These are phyloP conservation scores for Actinernus sp. DNA, from an alignment of 92 coral and sea anemone genomes.

Conservation along the genomic window DNA sequence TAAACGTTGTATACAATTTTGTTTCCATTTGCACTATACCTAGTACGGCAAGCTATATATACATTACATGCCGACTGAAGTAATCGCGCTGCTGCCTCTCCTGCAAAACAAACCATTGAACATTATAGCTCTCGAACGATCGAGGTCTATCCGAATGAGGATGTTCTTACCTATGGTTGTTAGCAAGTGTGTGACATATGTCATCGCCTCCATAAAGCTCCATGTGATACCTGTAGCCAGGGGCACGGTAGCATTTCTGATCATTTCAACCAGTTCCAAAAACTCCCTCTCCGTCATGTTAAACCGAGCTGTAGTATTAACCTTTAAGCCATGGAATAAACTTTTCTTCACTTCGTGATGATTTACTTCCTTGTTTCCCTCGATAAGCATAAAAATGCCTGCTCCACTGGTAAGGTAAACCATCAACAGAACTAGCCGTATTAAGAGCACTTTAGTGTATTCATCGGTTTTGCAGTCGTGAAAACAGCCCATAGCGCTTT, in stretches of 20 bases:
- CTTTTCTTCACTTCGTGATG: not conserved
- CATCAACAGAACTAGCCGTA: conserved; percentile 9
- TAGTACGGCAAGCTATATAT: no score
- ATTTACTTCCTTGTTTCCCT: conserved; percentile 10
- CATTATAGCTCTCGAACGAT: no score
- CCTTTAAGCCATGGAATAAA: conserved; percentile 7
- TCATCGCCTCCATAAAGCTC: conserved; percentile 16
- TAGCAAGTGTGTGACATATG: conserved; percentile 29
- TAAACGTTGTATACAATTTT: no score
- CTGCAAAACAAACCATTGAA: no score
- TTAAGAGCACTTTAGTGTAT: conserved; percentile 6
- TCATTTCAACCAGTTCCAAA: not conserved
- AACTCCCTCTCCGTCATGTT: conserved; percentile 35
- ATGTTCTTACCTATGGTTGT: conserved; percentile 70
- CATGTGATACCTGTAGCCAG: conserved; percentile 18
- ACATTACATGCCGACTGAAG: no score
- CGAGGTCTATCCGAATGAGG: no score
- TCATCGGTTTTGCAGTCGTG: no score
- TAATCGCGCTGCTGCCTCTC: no score
- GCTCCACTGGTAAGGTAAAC: conserved; percentile 21
- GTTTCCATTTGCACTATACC: no score
- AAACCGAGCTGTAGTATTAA: not conserved
- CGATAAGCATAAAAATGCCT: conserved; percentile 31
- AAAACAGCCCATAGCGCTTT: no score
- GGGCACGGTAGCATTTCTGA: not conserved